Evolutionary conservation across 2,797 vertebrate species (phyloP).

Genomic region (Tokudaia tokunoshimensis): DNA sequence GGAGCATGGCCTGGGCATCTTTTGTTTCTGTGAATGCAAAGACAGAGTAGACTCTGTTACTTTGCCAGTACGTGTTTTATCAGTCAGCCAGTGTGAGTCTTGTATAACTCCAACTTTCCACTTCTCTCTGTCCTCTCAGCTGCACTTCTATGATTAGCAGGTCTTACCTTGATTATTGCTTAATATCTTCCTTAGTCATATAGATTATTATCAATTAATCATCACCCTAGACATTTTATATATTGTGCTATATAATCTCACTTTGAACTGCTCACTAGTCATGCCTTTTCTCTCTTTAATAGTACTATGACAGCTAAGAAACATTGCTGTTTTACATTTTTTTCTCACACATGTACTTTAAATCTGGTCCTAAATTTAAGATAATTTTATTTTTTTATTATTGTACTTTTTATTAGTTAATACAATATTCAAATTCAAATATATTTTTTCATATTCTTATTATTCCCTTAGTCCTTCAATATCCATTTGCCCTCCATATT

Average conservation of each 20-base stretch:
- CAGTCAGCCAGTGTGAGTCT: fast-evolving
- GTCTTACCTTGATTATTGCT: background rate
- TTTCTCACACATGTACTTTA: background rate
- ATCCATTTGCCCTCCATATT: background rate
- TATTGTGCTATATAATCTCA: background rate
- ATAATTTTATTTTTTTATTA: background rate
- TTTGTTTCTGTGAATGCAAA: background rate
- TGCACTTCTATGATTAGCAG: background rate
- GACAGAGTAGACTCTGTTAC: no score
- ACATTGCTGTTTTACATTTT: background rate
- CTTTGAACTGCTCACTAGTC: background rate
- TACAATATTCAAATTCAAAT: background rate
- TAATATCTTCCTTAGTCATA: background rate
- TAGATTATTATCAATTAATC: background rate
- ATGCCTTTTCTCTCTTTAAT: background rate
- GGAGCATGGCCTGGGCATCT: background rate
- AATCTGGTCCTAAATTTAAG: background rate
- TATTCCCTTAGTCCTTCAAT: background rate
- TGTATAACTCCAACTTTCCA: fast-evolving
- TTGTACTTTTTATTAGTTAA: background rate
- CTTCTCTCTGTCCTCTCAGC: no score
- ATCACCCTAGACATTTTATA: background rate
- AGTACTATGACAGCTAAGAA: background rate
- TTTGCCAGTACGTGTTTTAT: background rate
- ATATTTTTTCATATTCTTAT: background rate